Evolutionary conservation across 1,140 invertebrate species (phyloP).

Genomic region (Lepidurus arcticus): DNA sequence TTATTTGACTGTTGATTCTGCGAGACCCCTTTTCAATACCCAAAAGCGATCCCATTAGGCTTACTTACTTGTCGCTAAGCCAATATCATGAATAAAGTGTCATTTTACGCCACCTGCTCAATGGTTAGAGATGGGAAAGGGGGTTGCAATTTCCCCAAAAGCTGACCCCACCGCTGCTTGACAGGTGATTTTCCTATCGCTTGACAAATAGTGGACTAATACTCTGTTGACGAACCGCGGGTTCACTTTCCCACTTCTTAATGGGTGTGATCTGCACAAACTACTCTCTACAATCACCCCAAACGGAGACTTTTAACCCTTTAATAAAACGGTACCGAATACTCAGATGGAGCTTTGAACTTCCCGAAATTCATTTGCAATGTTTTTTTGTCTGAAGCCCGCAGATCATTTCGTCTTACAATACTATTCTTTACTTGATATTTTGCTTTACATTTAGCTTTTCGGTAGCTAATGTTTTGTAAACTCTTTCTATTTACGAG

Average conservation of each 20-base stretch:
- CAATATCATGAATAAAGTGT: conserved; percentile 22
- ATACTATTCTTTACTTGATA: too few relatives aligned
- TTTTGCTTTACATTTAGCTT: too few relatives aligned
- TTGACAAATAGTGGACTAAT: conserved; percentile 6
- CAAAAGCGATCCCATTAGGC: conserved; percentile 14
- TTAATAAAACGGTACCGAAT: neutral
- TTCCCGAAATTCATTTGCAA: too few relatives aligned
- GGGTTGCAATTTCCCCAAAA: neutral
- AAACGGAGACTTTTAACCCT: neutral
- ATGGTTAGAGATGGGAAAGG: neutral
- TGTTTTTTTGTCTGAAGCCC: too few relatives aligned
- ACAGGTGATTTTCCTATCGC: conserved; percentile 9
- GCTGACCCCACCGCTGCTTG: neutral
- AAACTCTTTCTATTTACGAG: too few relatives aligned
- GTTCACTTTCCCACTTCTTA: neutral
- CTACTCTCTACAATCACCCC: neutral
- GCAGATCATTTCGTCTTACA: too few relatives aligned
- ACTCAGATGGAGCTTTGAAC: too few relatives aligned
- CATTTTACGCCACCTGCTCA: conserved; percentile 21
- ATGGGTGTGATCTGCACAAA: neutral
- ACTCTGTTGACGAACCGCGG: neutral
- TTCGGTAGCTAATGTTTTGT: too few relatives aligned
- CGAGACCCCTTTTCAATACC: neutral
- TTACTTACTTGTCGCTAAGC: conserved; percentile 13
- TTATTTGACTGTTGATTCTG: conserved; percentile 6